A percentile compares a stretch with the other conserved stretches of the same genome.
These are phyloP conservation scores for Chelonoidis abingdonii DNA, from an alignment of 2,113 vertebrate genomes.

Conservation along the genomic window DNA sequence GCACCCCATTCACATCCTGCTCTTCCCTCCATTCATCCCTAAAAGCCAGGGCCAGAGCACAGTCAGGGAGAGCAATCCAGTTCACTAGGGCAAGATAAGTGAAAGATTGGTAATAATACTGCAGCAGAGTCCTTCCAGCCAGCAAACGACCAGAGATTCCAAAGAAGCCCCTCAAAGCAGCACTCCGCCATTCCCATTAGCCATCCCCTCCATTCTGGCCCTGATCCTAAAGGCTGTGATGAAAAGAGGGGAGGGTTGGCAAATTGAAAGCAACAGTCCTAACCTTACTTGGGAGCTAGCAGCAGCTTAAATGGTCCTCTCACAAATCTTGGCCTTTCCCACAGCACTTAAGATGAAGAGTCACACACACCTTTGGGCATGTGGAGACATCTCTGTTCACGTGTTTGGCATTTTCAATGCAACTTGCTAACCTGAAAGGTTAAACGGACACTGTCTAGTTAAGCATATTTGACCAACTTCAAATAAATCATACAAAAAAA, in stretches of 20 bases:
- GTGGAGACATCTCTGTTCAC: fast-evolving
- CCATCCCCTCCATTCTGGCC: background rate
- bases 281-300: background rate
- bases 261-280: background rate
- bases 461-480: background rate
- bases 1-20: too few species aligned
- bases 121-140: background rate
- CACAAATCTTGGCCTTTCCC: background rate
- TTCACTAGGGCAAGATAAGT: background rate
- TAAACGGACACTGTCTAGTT: background rate
- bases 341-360: background rate
- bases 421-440: background rate
- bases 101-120: background rate
- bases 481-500: background rate
- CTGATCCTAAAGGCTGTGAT: background rate
- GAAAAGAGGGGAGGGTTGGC: background rate
- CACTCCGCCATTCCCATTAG: background rate
- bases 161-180: background rate
- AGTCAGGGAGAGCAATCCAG: background rate
- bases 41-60: background rate
- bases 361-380: background rate
- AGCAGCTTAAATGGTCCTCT: background rate
- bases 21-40: background rate
- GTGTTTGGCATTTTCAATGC: background rate
- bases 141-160: background rate